Conservation (phyloP, 2,113 vertebrate species). For the Morone chrysops region DNA sequence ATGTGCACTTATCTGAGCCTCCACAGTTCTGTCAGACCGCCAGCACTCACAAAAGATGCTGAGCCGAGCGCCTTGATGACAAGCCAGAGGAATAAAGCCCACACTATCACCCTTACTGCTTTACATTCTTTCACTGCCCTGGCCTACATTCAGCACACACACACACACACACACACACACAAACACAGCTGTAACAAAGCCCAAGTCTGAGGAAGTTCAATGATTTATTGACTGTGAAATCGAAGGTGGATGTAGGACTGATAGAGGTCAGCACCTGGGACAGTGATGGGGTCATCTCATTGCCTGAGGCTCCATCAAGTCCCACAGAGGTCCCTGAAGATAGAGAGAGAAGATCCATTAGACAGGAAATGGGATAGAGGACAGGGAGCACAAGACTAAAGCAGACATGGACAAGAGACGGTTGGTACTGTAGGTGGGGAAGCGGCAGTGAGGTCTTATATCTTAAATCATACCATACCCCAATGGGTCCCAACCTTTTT, state of each 20-base stretch:
- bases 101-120: constrained; percentile 26
- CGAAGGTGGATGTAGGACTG: constrained; percentile 36
- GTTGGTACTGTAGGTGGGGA: neutral
- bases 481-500: no score
- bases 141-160: constrained; percentile 44
- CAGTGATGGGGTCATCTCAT: neutral
- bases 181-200: constrained; percentile 9
- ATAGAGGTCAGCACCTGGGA: constrained; percentile 32
- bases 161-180: constrained; percentile 2
- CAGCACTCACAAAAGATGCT: constrained; percentile 56
- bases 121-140: constrained; percentile 43
- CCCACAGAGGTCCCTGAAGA: neutral
- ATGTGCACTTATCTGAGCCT: constrained; percentile 46
- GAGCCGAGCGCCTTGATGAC: constrained; percentile 31
- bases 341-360: neutral
- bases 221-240: constrained; percentile 41
- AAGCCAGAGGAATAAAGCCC: constrained; percentile 35
- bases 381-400: neutral
- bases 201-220: constrained; percentile 1
- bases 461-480: neutral
- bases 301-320: constrained; percentile 16
- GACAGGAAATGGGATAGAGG: neutral
- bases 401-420: neutral
- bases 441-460: neutral
- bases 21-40: constrained; percentile 32